Conservation (phyloP, 2,113 vertebrate species). For the Trogon melanurus region DNA sequence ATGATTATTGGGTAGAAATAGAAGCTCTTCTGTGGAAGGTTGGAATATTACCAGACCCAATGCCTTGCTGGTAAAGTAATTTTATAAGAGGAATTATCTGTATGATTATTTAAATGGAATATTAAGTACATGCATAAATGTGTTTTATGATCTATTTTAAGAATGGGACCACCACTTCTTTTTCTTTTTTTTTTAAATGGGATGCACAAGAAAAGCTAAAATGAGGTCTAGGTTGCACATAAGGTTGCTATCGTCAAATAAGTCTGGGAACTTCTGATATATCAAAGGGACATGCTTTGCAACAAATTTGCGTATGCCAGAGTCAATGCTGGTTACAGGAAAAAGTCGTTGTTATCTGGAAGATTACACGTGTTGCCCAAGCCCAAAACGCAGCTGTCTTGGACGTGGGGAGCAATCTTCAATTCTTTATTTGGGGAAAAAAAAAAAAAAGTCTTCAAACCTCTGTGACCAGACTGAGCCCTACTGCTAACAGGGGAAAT, state of each 20-base stretch:
- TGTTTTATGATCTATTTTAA: neutral
- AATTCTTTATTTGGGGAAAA: neutral
- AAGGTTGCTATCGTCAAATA: neutral
- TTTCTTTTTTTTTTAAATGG: neutral
- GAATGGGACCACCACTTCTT: neutral
- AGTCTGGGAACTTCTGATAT: neutral
- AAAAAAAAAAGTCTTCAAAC: neutral
- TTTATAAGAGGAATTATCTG: neutral
- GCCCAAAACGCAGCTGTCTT: neutral
- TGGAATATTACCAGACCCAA: constrained; percentile 10
- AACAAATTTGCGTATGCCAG: neutral
- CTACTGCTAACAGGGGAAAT: neutral
- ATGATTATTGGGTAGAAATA: neutral
- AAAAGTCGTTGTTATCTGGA: neutral
- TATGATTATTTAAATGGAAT: neutral
- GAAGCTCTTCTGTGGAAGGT: neutral
- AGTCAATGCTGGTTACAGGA: neutral
- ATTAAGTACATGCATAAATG: neutral
- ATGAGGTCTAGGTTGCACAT: neutral
- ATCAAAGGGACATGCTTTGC: neutral
- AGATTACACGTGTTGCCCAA: neutral
- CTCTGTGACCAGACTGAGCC: neutral
- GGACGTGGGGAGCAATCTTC: neutral
- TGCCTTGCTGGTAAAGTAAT: neutral
- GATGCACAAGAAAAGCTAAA: neutral